Evolutionary conservation across 2,113 vertebrate species (phyloP).

Genomic region (Sapajus apella): DNA sequence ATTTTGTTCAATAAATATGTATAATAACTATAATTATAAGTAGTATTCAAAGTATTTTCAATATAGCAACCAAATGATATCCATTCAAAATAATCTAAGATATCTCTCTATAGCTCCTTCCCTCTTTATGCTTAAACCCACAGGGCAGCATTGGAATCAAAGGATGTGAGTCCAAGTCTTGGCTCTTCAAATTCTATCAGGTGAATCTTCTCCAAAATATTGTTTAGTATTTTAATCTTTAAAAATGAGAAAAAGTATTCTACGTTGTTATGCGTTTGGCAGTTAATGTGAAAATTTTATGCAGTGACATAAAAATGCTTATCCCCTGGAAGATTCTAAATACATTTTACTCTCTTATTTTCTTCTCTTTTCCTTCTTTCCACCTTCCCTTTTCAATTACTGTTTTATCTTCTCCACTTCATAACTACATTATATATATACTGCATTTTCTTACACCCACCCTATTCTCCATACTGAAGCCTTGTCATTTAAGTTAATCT

Average conservation of each 20-base stretch:
- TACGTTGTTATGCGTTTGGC: neutral
- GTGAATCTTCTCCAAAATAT: neutral
- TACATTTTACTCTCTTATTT: neutral
- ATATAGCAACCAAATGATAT: neutral
- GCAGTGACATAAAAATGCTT: neutral
- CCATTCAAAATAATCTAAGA: neutral
- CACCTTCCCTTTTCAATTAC: neutral
- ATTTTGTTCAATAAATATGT: neutral
- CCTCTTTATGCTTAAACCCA: neutral
- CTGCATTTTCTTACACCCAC: neutral
- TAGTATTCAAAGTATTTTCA: neutral
- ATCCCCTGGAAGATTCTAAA: neutral
- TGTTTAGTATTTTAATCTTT: neutral
- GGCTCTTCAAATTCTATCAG: neutral
- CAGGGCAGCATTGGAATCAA: neutral
- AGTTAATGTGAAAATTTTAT: neutral
- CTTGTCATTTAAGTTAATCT: neutral
- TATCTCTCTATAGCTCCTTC: neutral
- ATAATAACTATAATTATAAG: neutral
- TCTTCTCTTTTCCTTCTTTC: neutral
- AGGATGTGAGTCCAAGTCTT: neutral
- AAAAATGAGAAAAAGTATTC: neutral
- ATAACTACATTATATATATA: neutral
- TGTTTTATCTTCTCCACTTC: neutral
- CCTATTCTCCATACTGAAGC: neutral